Evolutionary conservation across 2,888 invertebrate genomes (phyloP).

Genomic region (Drosophila macrothrix): DNA sequence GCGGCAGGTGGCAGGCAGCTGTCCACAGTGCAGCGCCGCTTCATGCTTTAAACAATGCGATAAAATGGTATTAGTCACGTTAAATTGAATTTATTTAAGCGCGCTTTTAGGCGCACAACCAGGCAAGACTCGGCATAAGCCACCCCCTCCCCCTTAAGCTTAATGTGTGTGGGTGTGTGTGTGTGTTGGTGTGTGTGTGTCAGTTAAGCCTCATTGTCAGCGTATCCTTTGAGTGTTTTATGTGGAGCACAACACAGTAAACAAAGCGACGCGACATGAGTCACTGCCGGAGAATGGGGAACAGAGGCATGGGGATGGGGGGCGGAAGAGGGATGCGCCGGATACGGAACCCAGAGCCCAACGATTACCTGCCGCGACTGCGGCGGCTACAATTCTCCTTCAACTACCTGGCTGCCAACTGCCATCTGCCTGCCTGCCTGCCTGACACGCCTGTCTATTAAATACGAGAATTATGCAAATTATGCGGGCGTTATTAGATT

Average conservation of each 20-base stretch:
- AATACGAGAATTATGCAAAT: constrained; percentile 82
- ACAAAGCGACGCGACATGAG: constrained; percentile 34
- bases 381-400: constrained; percentile 58
- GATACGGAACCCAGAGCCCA: constrained; percentile 34
- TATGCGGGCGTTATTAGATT: constrained; percentile 79
- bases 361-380: constrained; percentile 55
- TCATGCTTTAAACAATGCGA: constrained; percentile 80
- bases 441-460: constrained; percentile 61
- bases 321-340: not conserved
- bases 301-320: not conserved
- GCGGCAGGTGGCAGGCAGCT: constrained; percentile 14
- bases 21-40: constrained; percentile 56
- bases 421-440: not conserved
- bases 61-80: constrained; percentile 81
- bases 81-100: constrained; percentile 82
- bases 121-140: constrained; percentile 57
- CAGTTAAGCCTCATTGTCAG: constrained; percentile 78
- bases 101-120: constrained; percentile 76
- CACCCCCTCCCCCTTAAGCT: constrained; percentile 7
- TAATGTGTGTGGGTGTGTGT: constrained; percentile 17
- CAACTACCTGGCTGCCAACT: constrained; percentile 38
- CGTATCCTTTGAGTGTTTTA: constrained; percentile 81
- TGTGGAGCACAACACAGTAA: constrained; percentile 54
- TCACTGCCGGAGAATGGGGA: constrained; percentile 3
- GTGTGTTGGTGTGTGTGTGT: constrained; percentile 25